These are phyloP conservation scores for Caenorhabditis afra DNA, from an alignment of 2,888 invertebrate genomes.

Conservation along the genomic window DNA sequence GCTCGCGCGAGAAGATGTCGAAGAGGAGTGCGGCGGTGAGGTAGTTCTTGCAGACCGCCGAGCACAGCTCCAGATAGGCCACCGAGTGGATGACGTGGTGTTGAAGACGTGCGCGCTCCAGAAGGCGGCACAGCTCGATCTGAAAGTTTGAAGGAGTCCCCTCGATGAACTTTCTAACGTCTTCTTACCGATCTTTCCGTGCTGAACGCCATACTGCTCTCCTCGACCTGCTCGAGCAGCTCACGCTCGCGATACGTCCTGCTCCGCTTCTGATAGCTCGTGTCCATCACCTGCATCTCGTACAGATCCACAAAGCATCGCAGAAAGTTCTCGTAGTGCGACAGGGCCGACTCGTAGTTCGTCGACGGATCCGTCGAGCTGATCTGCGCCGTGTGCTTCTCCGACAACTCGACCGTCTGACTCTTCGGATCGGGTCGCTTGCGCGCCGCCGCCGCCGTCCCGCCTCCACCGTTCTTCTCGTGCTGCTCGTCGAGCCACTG, in stretches of 20 bases:
- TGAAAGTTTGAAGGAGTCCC: too few species aligned
- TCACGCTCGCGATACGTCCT: constrained; percentile 26
- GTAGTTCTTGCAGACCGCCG: constrained; percentile 62
- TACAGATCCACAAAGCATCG: constrained; percentile 65
- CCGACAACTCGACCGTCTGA: constrained; percentile 20
- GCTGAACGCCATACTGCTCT: constrained; percentile 53
- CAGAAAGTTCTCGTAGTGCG: constrained; percentile 63
- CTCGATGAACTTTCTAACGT: too few species aligned
- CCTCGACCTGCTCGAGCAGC: constrained; percentile 40
- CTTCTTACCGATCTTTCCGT: constrained; percentile 56
- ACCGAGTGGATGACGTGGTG: constrained; percentile 68
- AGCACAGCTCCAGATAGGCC: constrained; percentile 66
- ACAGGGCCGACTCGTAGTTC: constrained; percentile 40
- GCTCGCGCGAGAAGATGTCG: constrained; percentile 64
- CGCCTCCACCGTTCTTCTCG: background rate
- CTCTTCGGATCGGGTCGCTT: constrained; percentile 44
- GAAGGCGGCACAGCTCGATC: constrained; percentile 65
- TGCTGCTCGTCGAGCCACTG: constrained; percentile 55
- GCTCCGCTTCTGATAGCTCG: background rate
- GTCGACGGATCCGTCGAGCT: constrained; percentile 14
- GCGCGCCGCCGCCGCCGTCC: constrained; percentile 2
- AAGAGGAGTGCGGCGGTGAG: constrained; percentile 65
- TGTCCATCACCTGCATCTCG: constrained; percentile 44
- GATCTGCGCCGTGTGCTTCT: constrained; percentile 17
- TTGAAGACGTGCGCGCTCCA: constrained; percentile 65